Base-by-base conservation (phyloP, 2,113 vertebrate species). In the Montifringilla adamsi region DNA sequence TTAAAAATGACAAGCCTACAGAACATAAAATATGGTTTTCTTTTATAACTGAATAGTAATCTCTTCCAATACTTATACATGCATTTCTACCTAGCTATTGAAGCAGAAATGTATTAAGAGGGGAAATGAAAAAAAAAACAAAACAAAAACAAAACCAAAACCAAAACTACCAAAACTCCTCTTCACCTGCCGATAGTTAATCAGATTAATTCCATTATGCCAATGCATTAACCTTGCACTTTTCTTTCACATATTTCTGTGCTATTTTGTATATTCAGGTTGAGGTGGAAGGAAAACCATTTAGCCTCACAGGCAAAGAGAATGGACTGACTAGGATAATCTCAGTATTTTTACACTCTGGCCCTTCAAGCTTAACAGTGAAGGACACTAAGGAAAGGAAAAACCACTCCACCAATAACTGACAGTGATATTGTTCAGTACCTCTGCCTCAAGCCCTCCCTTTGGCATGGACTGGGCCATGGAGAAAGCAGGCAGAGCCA, bases 1-100 rank as follows among this genome's bases (percentile, higher is more conserved):
- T 87, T 92, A 76, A 91, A 92, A 94, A 91, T 73, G 10, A 41
- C 77, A 82, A 82, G 15, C n/a, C 50, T 68, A 72, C 37, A 73
- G 62, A 96, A 94, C 0, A 3, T 52, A 47, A 27, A 47, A 20
- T 30, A 49, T 72, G 22, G 82, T 75, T 91, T 91, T 23, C 21
- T 89, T 52, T 89, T 73, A 46, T 64, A 84, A 53, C 12, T 87
- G 52, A 89, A 84, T 19, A 84, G 28, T 87, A 82, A 72, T 89
- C 75, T 94, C 56, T 93, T 87, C 53, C 53, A 68, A 47, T 7
- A 62, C 21, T 75, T 76, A 47, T 5, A 47, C 8, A 47, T 28
- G 11, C 15, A 66, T 83, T 93, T 93, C 31, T 85, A 22, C 27
- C 15, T 33, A 47, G 20, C 5, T 64, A 14, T 53, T 69, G 52